Percentiles rank a stretch among this genome's conserved stretches.
Evolutionary conservation across 2,797 vertebrate species (phyloP).

Genomic region (Ptychobarbus kaznakovi): DNA sequence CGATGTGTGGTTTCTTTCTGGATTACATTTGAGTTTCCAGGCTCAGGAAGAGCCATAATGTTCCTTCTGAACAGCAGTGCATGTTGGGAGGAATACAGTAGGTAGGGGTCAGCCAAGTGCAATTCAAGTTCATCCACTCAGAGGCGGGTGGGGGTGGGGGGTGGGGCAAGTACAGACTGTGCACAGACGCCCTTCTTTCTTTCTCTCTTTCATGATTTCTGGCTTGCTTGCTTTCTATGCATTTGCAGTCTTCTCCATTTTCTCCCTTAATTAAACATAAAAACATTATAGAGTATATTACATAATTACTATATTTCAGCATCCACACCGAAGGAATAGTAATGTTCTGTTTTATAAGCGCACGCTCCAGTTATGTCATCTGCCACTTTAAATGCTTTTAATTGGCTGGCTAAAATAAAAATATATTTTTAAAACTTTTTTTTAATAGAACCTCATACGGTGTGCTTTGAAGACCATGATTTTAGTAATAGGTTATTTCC

Average conservation of each 20-base stretch:
- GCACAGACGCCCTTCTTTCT: slow-evolving; percentile 38
- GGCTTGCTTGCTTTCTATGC: background rate
- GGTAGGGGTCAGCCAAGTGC: slow-evolving; percentile 71
- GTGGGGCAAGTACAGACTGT: slow-evolving; percentile 50
- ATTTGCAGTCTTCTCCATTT: slow-evolving; percentile 16
- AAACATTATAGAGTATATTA: background rate
- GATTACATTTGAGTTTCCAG: background rate
- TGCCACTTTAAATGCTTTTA: background rate
- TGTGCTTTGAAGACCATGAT: background rate
- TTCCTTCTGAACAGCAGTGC: slow-evolving; percentile 45
- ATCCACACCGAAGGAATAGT: background rate
- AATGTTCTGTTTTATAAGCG: background rate
- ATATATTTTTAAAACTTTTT: too few species aligned
- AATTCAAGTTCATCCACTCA: slow-evolving; percentile 60
- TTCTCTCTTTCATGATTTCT: background rate
- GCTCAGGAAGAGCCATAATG: background rate
- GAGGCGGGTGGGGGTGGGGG: slow-evolving; percentile 47
- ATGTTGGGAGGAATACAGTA: slow-evolving; percentile 65
- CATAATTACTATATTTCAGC: background rate
- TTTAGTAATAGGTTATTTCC: background rate
- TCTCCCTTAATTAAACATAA: slow-evolving; percentile 44
- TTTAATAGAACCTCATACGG: slow-evolving; percentile 45
- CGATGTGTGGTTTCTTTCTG: too few species aligned
- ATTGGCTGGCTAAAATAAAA: background rate
- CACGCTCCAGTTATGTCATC: background rate